Evolutionary conservation across 2,888 invertebrate genomes (phyloP).

Genomic region (Sesamia inferens): DNA sequence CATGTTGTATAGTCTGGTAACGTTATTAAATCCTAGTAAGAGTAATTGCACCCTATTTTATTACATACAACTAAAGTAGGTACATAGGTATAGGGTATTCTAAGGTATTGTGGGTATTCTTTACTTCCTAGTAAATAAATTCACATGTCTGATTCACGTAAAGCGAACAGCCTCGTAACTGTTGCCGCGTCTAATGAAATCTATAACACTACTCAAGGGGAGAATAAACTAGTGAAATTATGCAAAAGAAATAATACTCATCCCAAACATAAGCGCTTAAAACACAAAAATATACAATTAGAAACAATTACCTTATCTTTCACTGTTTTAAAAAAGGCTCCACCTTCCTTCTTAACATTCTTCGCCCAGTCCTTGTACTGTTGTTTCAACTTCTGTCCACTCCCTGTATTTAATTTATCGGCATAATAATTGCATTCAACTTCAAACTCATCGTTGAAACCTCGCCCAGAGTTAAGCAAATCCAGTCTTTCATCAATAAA

Average conservation of each 20-base stretch:
- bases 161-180: not conserved
- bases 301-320: slow-evolving; percentile 93
- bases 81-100: no score
- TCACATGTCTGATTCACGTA: not conserved
- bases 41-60: not conserved
- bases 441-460: slow-evolving; percentile 98
- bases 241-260: slow-evolving; percentile 24
- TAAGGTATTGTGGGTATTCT: slow-evolving; percentile 3
- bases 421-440: slow-evolving; percentile 92
- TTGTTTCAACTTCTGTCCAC: slow-evolving; percentile 85
- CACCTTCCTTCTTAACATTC: slow-evolving; percentile 94
- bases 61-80: not conserved
- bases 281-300: slow-evolving; percentile 1
- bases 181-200: slow-evolving; percentile 1
- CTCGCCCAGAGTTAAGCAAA: slow-evolving; percentile 97
- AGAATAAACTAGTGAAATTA: not conserved
- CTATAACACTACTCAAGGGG: slow-evolving; percentile 13
- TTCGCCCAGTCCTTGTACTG: slow-evolving; percentile 94
- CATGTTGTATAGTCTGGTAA: no score
- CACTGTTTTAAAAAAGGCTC: slow-evolving; percentile 95
- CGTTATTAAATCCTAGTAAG: not conserved
- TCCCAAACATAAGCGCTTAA: slow-evolving; percentile 12
- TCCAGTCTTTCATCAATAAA: slow-evolving; percentile 98
- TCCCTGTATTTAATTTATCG: slow-evolving; percentile 85
- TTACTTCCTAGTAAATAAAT: not conserved